A percentile compares a stretch with the other conserved stretches of the same genome.
These are phyloP conservation scores for Notoglanidium macrostoma DNA, from an alignment of 2,797 vertebrate species.

Conservation along the genomic window DNA sequence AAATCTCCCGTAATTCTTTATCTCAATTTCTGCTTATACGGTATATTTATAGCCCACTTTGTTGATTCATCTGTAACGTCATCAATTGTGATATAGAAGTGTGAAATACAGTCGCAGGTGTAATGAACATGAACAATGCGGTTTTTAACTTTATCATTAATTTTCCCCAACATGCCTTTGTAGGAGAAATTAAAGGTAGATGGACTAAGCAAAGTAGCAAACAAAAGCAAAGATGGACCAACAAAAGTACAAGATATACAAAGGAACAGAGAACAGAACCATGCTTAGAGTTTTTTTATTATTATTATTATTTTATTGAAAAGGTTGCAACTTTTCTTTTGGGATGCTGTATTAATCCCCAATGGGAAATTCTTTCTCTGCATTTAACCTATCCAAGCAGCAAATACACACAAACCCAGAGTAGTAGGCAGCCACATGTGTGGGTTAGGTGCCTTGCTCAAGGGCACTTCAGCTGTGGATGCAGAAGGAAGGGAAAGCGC, in stretches of 20 bases:
- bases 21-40: neutral
- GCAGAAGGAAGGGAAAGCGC: too few species aligned
- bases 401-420: too few species aligned
- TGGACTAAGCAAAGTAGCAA: neutral
- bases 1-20: neutral
- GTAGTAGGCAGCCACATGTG: too few species aligned
- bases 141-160: neutral
- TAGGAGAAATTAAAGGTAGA: neutral
- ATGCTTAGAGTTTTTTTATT: neutral
- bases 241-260: neutral
- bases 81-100: neutral
- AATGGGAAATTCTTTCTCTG: too few species aligned
- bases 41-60: neutral
- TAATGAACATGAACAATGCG: conserved; percentile 2
- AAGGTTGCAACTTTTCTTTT: neutral
- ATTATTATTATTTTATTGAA: neutral
- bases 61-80: neutral
- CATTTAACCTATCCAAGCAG: too few species aligned
- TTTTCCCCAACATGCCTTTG: neutral
- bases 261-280: neutral
- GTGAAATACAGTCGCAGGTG: neutral
- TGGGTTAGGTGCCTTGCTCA: too few species aligned
- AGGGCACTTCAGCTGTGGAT: too few species aligned
- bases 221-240: neutral
- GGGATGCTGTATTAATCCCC: too few species aligned